Base-by-base conservation (phyloP, 1,140 invertebrate species). In the Druon quercuslanigerum region DNA sequence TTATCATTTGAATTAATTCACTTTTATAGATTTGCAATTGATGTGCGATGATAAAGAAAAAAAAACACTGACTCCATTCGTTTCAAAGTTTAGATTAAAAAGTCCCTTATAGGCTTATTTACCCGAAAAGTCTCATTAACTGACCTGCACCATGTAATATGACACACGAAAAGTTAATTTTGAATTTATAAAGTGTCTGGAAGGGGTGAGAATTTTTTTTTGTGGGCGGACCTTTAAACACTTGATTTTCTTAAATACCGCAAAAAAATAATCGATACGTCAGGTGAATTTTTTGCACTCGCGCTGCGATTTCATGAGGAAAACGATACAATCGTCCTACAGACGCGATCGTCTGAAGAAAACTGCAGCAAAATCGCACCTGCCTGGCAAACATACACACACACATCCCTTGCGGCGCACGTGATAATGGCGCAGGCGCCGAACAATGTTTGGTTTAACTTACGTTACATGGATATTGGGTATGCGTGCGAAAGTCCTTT, bases 311-410 rank as follows among this genome's bases (percentile, higher is more conserved):
- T 16, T 66, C 50, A 70, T 72, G 73, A 78, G 54, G 74, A 40
- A 19, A 40, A 70, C 40, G 71, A 66, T 74, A 54, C 50, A 71
- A 19, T 79, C 78, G 82, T 85, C 83, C 82, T 77, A 76, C 84
- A 80, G 81, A 83, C 81, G 75, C 85, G 84, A 80, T 76, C 79
- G 82, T 73, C 83, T 82, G 79, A 83, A 84, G 81, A 77, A 85
- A 87, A 88, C 87, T 88, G 85, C 82, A 79, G 80, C 79, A 80
- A 76, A 80, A 75, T 79, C 78, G 80, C 77, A 73, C 70, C 17
- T 71, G 19, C 25, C 70, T 50, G 72, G 56, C 56, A 60, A 60
- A 60, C 56, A 33, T 60, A 60, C 19, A 60, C 20, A 60, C 60
- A 79, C 76, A 73, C 74, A 51, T 66, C 74, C 80, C 77, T 73